Conservation (phyloP, 64 coral and sea anemone genomes). For the Astreopora myriophthalma region DNA sequence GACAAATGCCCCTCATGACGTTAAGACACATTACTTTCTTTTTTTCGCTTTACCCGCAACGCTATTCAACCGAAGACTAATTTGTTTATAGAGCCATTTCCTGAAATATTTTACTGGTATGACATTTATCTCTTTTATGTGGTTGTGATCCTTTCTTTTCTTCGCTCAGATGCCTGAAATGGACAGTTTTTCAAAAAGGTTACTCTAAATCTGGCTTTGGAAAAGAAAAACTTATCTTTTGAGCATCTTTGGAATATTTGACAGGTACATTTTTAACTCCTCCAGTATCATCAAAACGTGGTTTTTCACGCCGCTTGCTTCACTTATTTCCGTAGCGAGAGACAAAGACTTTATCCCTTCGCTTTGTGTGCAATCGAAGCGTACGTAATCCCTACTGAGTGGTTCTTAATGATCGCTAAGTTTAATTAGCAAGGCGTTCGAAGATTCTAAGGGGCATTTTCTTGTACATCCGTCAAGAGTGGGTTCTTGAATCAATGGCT, state of each 20-base stretch:
- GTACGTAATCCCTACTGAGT: constrained; percentile 5
- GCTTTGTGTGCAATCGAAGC: not conserved
- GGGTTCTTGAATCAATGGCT: not conserved
- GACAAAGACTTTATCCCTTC: not conserved
- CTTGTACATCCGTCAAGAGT: not conserved
- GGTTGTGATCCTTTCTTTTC: not conserved
- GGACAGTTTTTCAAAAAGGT: not conserved
- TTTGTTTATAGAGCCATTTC: not conserved
- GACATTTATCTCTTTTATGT: not conserved
- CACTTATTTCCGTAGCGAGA: not conserved
- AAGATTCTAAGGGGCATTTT: not conserved
- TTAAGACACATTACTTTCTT: not conserved
- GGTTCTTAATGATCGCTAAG: not conserved
- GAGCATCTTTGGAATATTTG: not conserved
- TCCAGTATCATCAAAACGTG: no score
- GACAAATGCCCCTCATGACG: not conserved
- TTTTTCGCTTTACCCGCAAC: not conserved
- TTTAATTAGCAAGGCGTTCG: not conserved
- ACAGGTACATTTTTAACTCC: no score
- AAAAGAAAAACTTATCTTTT: no score
- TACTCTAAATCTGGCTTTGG: no score
- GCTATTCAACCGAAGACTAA: not conserved
- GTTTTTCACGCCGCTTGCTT: not conserved
- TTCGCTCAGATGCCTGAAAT: not conserved
- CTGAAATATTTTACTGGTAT: not conserved